A percentile compares a stretch with the other conserved stretches of the same genome.
Evolutionary conservation across 2,888 invertebrate species (phyloP).

Genomic region (Molorchus minor): DNA sequence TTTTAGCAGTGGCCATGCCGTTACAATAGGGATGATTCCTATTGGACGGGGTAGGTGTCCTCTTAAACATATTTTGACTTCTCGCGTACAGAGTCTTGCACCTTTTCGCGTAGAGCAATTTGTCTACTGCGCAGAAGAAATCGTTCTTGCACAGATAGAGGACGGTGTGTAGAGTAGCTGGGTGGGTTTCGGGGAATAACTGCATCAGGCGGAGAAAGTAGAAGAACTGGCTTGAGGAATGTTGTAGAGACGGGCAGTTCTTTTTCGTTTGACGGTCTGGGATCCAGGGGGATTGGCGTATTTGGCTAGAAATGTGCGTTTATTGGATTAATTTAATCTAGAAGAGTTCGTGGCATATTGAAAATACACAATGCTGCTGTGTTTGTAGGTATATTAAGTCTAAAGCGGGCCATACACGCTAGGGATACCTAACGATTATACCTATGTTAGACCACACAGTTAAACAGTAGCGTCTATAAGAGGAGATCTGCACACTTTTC

Average conservation of each 20-base stretch:
- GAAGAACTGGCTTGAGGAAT: constrained; percentile 58
- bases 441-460: too few species aligned
- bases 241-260: constrained; percentile 45
- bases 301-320: too few species aligned
- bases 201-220: constrained; percentile 61
- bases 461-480: too few species aligned
- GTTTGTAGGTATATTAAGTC: too few species aligned
- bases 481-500: too few species aligned
- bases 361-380: too few species aligned
- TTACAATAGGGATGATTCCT: constrained; percentile 25
- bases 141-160: constrained; percentile 58
- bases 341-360: too few species aligned
- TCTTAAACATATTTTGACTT: constrained; percentile 31
- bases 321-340: too few species aligned
- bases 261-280: constrained; percentile 26
- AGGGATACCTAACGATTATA: too few species aligned
- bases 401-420: too few species aligned
- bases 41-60: constrained; percentile 11
- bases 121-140: constrained; percentile 59
- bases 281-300: too few species aligned
- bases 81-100: constrained; percentile 45
- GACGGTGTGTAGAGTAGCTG: constrained; percentile 60
- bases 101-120: constrained; percentile 57
- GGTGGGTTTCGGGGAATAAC: constrained; percentile 60
- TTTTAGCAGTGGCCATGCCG: too few species aligned